These are phyloP conservation scores for Galerucella calmariensis DNA, from an alignment of 2,888 invertebrate species.

Conservation along the genomic window DNA sequence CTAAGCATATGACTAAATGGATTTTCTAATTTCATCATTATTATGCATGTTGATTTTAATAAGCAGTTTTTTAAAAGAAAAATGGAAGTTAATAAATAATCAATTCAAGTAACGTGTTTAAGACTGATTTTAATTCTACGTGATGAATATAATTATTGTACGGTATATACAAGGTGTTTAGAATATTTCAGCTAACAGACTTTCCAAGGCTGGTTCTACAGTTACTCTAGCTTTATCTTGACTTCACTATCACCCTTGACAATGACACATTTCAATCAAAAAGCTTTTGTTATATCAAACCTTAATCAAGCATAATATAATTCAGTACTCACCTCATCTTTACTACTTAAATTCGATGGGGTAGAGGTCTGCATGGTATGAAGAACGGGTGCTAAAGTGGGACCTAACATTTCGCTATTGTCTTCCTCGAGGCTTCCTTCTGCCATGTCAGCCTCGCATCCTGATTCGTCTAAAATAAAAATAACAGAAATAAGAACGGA, in stretches of 20 bases:
- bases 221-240: no score
- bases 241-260: no score
- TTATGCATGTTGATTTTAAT: slow-evolving; percentile 38
- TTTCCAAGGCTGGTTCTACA: no score
- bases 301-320: not conserved
- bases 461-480: slow-evolving; percentile 77
- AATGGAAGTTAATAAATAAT: slow-evolving; percentile 45
- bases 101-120: slow-evolving; percentile 27
- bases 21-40: slow-evolving; percentile 51
- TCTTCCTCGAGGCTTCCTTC: slow-evolving; percentile 78
- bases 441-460: slow-evolving; percentile 88
- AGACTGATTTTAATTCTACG: not conserved
- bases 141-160: not conserved
- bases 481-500: not conserved
- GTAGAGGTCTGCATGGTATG: slow-evolving; percentile 63
- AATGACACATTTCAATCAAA: no score
- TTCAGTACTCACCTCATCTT: slow-evolving; percentile 59
- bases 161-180: no score
- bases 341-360: slow-evolving; percentile 64
- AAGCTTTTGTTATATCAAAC: no score
- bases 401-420: slow-evolving; percentile 69
- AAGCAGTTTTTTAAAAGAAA: slow-evolving; percentile 41
- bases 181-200: no score
- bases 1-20: slow-evolving; percentile 34
- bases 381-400: slow-evolving; percentile 68